Base-by-base conservation (phyloP, 2,888 invertebrate genomes). In the Phanerotoma sp. region DNA sequence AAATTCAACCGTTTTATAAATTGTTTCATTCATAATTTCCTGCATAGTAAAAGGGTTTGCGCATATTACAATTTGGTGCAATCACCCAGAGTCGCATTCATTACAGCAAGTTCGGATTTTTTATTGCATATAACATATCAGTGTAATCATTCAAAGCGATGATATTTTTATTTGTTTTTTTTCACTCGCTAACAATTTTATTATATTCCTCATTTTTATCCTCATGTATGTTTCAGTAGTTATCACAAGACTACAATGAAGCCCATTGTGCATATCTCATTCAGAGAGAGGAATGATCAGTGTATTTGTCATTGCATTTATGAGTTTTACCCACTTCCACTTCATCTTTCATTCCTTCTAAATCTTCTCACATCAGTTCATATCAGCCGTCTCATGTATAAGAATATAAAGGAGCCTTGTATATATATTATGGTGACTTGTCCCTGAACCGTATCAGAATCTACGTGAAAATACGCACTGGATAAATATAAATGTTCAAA, bases 171-270 rank as follows among this genome's bases (percentile, higher is more conserved):
- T 25, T 10, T 3, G 5, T 10, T 40, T 42, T 41, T 21, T 4
- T 25, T 13, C 9, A 2, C 2, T n/a, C 5, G 3, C 15, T 25
- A 15, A 5, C 13, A 42, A n/a, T 13, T 25, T 42, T 42, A 5
- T 42, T 13, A 13, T 22, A 13, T 21, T 46, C 44, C 50, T 33
- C 5, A 38, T 44, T 11, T 49, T 6, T 45, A 37, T 49, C 7
- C 25, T 33, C 13, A 7, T 41, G 32, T 28, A 30, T 56, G 42
- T 35, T 49, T 58, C 25, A 28, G 41, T 30, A 49, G 51, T 62
- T 60, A 62, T 62, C 60, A 52, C 38, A 18, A 41, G 56, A 40
- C 59, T 25, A 69, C 70, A 70, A 69, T 62, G 64, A 64, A 58
- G 58, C 51, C 56, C 62, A 68, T 69, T 69, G 67, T 68, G 56